Evolutionary conservation across 2,113 vertebrate genomes (phyloP).

Genomic region (Perca schrenkii): DNA sequence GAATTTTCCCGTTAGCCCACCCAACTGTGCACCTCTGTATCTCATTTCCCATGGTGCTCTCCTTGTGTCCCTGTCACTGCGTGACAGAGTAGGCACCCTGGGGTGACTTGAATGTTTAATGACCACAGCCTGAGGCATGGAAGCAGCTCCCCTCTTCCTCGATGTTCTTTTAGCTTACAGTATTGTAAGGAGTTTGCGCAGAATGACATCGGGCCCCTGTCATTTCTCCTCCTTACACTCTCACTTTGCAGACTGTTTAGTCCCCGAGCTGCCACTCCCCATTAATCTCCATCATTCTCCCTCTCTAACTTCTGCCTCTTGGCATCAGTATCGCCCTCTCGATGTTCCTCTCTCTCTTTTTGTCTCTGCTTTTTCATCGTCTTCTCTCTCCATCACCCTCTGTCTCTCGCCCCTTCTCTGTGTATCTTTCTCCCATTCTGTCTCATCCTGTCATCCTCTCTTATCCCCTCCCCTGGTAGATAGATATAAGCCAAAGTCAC

Average conservation of each 20-base stretch:
- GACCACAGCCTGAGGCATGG: slow-evolving; percentile 51
- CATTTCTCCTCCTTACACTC: slow-evolving; percentile 63
- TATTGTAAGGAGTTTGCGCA: slow-evolving; percentile 70
- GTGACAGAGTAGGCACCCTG: slow-evolving; percentile 56
- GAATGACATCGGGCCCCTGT: slow-evolving; percentile 71
- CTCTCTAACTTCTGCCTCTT: slow-evolving; percentile 61
- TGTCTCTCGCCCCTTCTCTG: slow-evolving; percentile 19
- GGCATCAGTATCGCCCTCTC: slow-evolving; percentile 51
- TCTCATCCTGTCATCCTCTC: slow-evolving; percentile 46
- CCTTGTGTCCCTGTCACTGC: slow-evolving; percentile 41
- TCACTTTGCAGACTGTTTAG: slow-evolving; percentile 63
- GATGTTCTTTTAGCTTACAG: slow-evolving; percentile 75
- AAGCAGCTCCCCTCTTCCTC: slow-evolving; percentile 41
- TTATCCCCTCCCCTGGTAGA: slow-evolving; percentile 56
- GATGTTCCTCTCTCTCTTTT: slow-evolving; percentile 14
- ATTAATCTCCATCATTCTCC: slow-evolving; percentile 80
- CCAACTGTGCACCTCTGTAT: slow-evolving; percentile 40
- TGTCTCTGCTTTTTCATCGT: slow-evolving; percentile 15
- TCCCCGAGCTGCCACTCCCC: slow-evolving; percentile 71
- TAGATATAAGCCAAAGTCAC: slow-evolving; percentile 61
- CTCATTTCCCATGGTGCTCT: slow-evolving; percentile 39
- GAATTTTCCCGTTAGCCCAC: slow-evolving; percentile 7
- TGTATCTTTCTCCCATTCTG: slow-evolving; percentile 42
- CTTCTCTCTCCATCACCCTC: slow-evolving; percentile 47
- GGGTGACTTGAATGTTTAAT: slow-evolving; percentile 76